Evolutionary conservation across 2,113 vertebrate species (phyloP), one percentile per base, ranked within the genome.

Genomic region (Pterocles burchelli): DNA sequence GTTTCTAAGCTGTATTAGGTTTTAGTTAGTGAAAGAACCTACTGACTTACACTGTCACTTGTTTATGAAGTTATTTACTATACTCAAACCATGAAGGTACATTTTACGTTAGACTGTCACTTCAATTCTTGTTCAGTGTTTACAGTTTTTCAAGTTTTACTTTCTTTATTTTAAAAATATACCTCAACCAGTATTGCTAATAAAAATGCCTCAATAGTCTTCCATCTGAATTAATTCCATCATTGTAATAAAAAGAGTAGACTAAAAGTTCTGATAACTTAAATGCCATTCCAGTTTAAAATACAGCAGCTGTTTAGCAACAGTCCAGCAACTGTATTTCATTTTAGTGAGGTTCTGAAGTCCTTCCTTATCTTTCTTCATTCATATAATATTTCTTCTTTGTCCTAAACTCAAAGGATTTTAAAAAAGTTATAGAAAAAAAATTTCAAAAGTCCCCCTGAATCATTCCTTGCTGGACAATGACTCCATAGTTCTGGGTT

Each of bases 401-500:
- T 85, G 13, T 13, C 28, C 38, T 78, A 63, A 93, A 45, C 10
- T 46, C 54, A 73, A 95, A 87, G 7, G 36, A 66, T 71, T 74
- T n/a, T 0, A 6, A 46, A 41, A 63, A 34, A 16, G 43, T 5
- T 46, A 46, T 46, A 52, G 17, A 10, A 29, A 17, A 7, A 73
- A 17, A 38, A 49, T 31, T 33, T 36, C 2, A 49, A 0, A 78
- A 78, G 33, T 61, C 13, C n/a, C 16, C n/a, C 38, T 85, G 67
- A 95, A 63, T 94, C 80, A 92, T 82, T 14, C 49, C 75, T 84
- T 91, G 25, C 31, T 0, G 1, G 74, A 67, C 19, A 94, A 43
- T 97, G 87, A 91, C 41, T 90, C 49, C n/a, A 10, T n/a, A 67
- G 16, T 82, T 90, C 80, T 93, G 85, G 12, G 80, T 96, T 94